Evolutionary conservation across 2,888 invertebrate species (phyloP), one percentile per base, ranked within the genome.

Genomic region (Hipparchia semele): DNA sequence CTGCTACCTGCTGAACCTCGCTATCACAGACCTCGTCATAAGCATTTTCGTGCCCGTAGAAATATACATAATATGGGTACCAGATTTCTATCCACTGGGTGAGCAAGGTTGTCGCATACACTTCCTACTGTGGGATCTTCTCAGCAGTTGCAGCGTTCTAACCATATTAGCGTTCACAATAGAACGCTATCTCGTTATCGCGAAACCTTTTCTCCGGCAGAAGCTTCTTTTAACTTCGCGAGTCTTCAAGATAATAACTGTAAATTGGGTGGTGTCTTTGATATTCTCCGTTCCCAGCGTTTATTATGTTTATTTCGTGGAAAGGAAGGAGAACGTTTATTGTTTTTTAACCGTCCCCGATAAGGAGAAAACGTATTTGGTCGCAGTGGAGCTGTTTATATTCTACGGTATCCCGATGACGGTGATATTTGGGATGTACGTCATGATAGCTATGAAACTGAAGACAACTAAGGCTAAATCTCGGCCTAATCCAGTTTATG

Each of bases 151-250:
- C 9, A 97, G 98, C 6, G 96, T 98, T 0, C 91, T 97, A 46
- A 97, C 96, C 2, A 98, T 98, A 77, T 96, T 97, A 0, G 97
- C 98, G 0, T 98, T 98, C 86, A 98, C 97, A 0, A 95, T 98
- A 10, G 98, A 98, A 87, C 95, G 98, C 56, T 98, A 98, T 86
- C 94, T 98, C 12, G 97, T 97, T 6, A 97, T 98, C 68, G 97
- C 97, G 73, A 96, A 96, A 87, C 98, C 98, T 0, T 97, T 98
- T 83, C 89, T 96, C 13, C 95, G 96, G 0, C 97, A 97, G 85
- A 96, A 96, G 51, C 95, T 97, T 87, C 96, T 97, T 0, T 96
- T 97, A 73, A 94, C 97, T 68, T 96, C 96, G 56, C 95, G 98
- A 39, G 98, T 98, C 12, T 95, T 97, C 68, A 96, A 96, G 86